Evolutionary conservation across 2,113 vertebrate species (phyloP).

Genomic region (Ceyx cyanopectus): DNA sequence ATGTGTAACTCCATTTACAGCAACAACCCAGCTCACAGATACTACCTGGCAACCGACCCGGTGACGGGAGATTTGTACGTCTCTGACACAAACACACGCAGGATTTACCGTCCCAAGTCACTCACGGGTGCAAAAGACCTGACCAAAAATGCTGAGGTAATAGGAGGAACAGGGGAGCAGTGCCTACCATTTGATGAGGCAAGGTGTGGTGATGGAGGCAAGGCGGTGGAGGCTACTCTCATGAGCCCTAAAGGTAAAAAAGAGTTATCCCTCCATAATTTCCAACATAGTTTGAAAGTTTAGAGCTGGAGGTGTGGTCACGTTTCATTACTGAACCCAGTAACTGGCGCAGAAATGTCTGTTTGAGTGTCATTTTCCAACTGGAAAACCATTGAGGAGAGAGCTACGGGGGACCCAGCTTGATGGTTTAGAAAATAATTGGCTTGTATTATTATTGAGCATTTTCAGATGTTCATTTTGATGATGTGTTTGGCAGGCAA

Average conservation of each 20-base stretch:
- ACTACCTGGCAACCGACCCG: slow-evolving; percentile 94
- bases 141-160: slow-evolving; percentile 89
- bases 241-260: slow-evolving; percentile 95
- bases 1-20: slow-evolving; percentile 74
- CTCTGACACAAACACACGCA: slow-evolving; percentile 95
- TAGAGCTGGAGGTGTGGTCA: not conserved
- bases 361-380: not conserved
- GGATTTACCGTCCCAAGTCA: slow-evolving; percentile 90
- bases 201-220: slow-evolving; percentile 95
- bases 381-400: not conserved
- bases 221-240: slow-evolving; percentile 92
- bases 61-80: slow-evolving; percentile 93
- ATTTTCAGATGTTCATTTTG: slow-evolving; percentile 18
- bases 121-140: slow-evolving; percentile 87
- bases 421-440: slow-evolving; percentile 17
- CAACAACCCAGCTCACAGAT: slow-evolving; percentile 96
- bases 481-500: not conserved
- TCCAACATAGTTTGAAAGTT: not conserved
- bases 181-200: slow-evolving; percentile 96
- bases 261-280: not conserved
- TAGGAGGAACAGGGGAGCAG: slow-evolving; percentile 95
- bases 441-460: slow-evolving; percentile 10
- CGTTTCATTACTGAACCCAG: not conserved
- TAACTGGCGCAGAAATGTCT: not conserved
- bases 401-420: not conserved